These are phyloP conservation scores for Diaperis boleti DNA, from an alignment of 2,888 invertebrate genomes.

Conservation along the genomic window DNA sequence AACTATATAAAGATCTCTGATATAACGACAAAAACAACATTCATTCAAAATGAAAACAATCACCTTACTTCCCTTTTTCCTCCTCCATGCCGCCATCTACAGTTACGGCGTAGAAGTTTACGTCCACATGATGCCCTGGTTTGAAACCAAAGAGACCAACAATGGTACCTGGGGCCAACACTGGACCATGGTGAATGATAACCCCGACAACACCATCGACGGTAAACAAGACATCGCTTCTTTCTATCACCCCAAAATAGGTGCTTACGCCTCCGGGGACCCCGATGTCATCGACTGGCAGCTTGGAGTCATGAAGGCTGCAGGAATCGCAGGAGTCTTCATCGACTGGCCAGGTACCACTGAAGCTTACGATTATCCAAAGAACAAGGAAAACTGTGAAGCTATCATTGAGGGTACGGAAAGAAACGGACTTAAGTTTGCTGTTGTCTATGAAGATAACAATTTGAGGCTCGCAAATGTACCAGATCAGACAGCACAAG, in stretches of 20 bases:
- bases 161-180: conserved; percentile 12
- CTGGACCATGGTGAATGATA: conserved; percentile 30
- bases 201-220: no score
- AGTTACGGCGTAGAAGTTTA: conserved; percentile 1
- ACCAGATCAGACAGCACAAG: conserved; percentile 19
- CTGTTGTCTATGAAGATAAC: conserved; percentile 29
- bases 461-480: conserved; percentile 9
- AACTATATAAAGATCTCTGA: no score
- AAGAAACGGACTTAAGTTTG: conserved; percentile 16
- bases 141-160: conserved; percentile 20
- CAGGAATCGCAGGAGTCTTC: no score
- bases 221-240: no score
- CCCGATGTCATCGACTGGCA: no score
- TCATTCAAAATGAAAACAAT: no score
- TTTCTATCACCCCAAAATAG: no score
- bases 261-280: no score
- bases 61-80: no score
- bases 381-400: conserved; percentile 19
- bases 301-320: no score
- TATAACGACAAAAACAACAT: no score
- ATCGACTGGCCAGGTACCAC: conserved; percentile 30
- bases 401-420: conserved; percentile 20
- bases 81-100: no score
- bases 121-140: conserved; percentile 28
- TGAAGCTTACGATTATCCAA: conserved; percentile 16